Conservation (phyloP, 1,140 invertebrate genomes). For the Drepana arcuata region DNA sequence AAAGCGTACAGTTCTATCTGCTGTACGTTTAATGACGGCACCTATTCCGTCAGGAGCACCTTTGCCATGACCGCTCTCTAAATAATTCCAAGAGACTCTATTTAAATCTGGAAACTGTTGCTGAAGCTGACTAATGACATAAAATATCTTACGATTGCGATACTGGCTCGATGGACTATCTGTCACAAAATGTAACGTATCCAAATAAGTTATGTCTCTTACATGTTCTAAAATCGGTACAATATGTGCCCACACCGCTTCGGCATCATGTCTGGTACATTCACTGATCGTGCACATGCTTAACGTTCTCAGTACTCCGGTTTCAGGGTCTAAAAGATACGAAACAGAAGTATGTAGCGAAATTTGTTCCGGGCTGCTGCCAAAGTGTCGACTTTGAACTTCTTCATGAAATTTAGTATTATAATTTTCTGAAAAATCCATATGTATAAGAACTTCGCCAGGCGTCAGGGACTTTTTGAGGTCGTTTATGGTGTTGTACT, state of each 20-base stretch:
- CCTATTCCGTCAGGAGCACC: constrained; percentile 18
- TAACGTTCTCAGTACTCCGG: background rate
- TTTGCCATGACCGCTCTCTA: constrained; percentile 15
- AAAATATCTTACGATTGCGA: constrained; percentile 16
- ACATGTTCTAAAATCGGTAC: too few species aligned
- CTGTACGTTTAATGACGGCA: constrained; percentile 12
- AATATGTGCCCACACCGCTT: constrained; percentile 13
- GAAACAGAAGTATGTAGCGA: constrained; percentile 10
- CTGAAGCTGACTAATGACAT: constrained; percentile 8
- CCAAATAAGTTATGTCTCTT: too few species aligned
- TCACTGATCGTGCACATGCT: constrained; percentile 9
- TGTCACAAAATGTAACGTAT: constrained; percentile 9
- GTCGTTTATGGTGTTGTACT: constrained; percentile 2
- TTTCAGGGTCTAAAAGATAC: constrained; percentile 1
- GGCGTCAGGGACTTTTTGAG: constrained; percentile 3
- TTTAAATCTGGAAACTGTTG: constrained; percentile 8
- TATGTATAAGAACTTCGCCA: constrained; percentile 1
- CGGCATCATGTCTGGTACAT: constrained; percentile 8
- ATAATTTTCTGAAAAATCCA: constrained; percentile 11
- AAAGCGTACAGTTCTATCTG: constrained; percentile 4
- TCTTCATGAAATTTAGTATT: constrained; percentile 6
- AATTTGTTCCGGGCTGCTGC: constrained; percentile 6
- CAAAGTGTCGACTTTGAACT: constrained; percentile 10
- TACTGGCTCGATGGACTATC: constrained; percentile 15
- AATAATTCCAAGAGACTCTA: constrained; percentile 13